phyloP scores from a whole-genome alignment of 2,888 invertebrate genomes.

The Leptopterna dolabrata region DNA sequence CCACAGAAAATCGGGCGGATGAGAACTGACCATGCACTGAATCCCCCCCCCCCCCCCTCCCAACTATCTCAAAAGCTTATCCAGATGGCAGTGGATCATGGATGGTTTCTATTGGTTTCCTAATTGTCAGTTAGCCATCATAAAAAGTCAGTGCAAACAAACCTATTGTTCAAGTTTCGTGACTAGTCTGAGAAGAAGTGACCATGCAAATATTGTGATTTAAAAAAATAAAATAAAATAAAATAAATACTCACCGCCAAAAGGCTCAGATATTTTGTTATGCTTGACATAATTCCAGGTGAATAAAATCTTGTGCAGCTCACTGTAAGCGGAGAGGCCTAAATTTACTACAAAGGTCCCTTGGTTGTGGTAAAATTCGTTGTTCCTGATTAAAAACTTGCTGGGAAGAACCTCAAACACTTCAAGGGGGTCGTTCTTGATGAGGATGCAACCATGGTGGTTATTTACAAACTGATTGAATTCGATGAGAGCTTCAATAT shows the following conservation, averaged over 20 bases:
- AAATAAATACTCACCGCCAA: conserved; percentile 69
- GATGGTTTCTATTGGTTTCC: no score
- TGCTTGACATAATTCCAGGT: conserved; percentile 88
- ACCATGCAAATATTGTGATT: not conserved
- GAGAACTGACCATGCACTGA: no score
- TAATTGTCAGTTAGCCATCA: no score
- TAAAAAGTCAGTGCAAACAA: no score
- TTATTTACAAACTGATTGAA: conserved; percentile 91
- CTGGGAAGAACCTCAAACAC: conserved; percentile 71
- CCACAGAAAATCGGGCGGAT: no score
- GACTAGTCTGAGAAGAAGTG: no score
- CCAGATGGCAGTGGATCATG: no score
- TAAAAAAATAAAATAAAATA: not conserved
- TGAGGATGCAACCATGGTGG: conserved; percentile 82
- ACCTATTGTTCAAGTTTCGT: no score
- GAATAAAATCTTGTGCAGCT: conserved; percentile 82
- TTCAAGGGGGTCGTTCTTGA: conserved; percentile 77
- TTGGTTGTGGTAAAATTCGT: conserved; percentile 88
- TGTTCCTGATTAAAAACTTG: conserved; percentile 81
- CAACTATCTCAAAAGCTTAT: no score
- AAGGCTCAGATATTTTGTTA: conserved; percentile 89
- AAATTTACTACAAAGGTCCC: conserved; percentile 90
- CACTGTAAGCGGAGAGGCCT: conserved; percentile 88
- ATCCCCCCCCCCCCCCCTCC: no score
- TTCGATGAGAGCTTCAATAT: conserved; percentile 81